Evolutionary conservation across 1,140 invertebrate species (phyloP), one percentile per base, ranked within the genome.

Genomic region (Ceratina calcarata): DNA sequence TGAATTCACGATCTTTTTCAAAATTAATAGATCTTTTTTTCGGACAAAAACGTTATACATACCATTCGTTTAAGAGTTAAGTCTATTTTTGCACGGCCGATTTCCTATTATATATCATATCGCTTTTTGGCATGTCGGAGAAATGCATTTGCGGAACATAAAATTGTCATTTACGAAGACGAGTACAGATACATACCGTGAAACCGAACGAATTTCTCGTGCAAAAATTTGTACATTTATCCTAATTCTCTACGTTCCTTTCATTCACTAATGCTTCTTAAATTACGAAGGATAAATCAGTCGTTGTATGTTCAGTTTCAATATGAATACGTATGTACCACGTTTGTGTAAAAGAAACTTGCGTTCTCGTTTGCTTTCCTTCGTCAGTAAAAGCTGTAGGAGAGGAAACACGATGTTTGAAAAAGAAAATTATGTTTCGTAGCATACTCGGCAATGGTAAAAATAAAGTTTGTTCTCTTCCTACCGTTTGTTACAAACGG

Each of bases 231-330:
- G 37, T 62, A 71, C 45, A 53, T 78, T 78, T 51, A 62, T 78
- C 61, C 24, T 65, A 24, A 73, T 73, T 24, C 0, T 74, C 22
- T 81, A 67, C 8, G 32, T 64, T 51, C 53, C n/a, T 15, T 70
- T 27, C 53, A 18, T 20, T 65, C 27, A 24, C 7, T 65, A 62
- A 24, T 78, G 57, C 62, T 55, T 51, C 60, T 61, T 82, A 61
- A 32, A 62, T 61, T 81, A 77, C 65, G 22, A 70, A 53, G 27
- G 65, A 81, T 75, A 77, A 70, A 69, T 81, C 79, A 77, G 74
- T 81, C 74, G 74, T 80, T 80, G 73, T 81, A 7, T 65, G 57
- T 57, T n/a, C 51, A 81, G 32, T 77, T 2, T 70, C 60, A 20
- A 27, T 37, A 58, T 65, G 61, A 70, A 45, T 81, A 77, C 15